Base-by-base conservation (phyloP, 2,888 invertebrate species). In the Papilio gigon region DNA sequence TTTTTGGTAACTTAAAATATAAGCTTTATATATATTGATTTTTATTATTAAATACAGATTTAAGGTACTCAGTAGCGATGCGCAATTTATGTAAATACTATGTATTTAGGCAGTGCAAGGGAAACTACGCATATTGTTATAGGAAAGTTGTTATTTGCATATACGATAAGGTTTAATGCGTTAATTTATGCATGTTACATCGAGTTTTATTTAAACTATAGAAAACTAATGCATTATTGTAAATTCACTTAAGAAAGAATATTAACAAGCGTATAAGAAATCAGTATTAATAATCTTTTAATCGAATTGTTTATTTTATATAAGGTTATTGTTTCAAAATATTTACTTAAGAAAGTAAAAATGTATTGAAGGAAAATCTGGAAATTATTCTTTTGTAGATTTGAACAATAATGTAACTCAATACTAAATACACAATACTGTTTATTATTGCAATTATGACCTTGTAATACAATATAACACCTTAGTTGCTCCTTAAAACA, bases 121-220 rank as follows among this genome's bases (percentile, higher is more conserved):
- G 53, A 56, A 56, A 56, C 30, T 56, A 56, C 53, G 30, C 30
- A 30, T 56, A 56, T 30, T 56, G 53, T 56, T 56, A 9, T 56
- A 56, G 30, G 53, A 56, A 56, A 56, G 53, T 56, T 56, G 30
- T 17, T 56, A 56, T 56, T 56, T 30, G 30, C 53, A 56, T 56
- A 56, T 14, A 30, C 14, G 22, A 30, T 25, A 53, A 53, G 53
- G 8, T 4, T 6, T 53, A 53, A n/a, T 12, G 27, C 27, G 53
- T n/a, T 27, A 53, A 53, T 27, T 27, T n/a, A 12, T 27, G 27
- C n/a, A n/a, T 53, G 27, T 27, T 53, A 53, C 27, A 30, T 30
- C 27, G 27, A 53, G 8, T 59, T 35, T 17, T 25, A 25, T 50
- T 35, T 22, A 8, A 5, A 12, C 22, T 22, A 37, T 22, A 37